Evolutionary conservation across 2,888 invertebrate genomes (phyloP).

Genomic region (Phalera bucephala): DNA sequence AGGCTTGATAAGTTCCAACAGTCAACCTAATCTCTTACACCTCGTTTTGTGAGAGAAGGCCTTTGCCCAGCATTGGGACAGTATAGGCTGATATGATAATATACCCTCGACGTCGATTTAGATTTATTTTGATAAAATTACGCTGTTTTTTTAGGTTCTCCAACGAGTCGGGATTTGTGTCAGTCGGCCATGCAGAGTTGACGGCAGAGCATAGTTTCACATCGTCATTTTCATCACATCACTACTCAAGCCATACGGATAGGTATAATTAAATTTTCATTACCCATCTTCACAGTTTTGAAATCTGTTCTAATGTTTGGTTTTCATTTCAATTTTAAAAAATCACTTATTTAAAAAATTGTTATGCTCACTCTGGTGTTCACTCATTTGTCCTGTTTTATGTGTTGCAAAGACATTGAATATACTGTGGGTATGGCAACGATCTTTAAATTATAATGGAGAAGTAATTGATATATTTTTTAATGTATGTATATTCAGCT

Average conservation of each 20-base stretch:
- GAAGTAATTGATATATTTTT: neutral
- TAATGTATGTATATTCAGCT: neutral
- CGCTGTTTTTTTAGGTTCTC: conserved; percentile 59
- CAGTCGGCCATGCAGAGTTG: conserved; percentile 75
- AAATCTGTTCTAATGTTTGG: conserved; percentile 11
- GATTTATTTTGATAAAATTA: too few species aligned
- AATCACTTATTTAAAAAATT: conserved; percentile 15
- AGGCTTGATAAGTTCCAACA: too few species aligned
- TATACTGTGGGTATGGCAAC: conserved; percentile 18
- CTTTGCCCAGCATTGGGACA: too few species aligned
- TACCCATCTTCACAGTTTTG: neutral
- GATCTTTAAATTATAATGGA: neutral
- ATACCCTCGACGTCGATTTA: too few species aligned
- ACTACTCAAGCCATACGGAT: conserved; percentile 74
- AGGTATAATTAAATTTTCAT: conserved; percentile 47
- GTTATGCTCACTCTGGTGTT: conserved; percentile 14
- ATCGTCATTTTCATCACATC: conserved; percentile 71
- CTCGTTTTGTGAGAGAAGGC: too few species aligned
- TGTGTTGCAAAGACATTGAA: conserved; percentile 18
- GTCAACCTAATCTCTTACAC: too few species aligned
- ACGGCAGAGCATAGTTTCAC: conserved; percentile 74
- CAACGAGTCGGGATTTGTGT: conserved; percentile 80
- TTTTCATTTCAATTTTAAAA: conserved; percentile 23
- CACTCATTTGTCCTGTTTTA: conserved; percentile 22
- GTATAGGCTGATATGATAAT: too few species aligned